A percentile compares a stretch with the other conserved stretches of the same genome.
Evolutionary conservation across 2,888 invertebrate species (phyloP).

Genomic region (Drosophila neutralis): DNA sequence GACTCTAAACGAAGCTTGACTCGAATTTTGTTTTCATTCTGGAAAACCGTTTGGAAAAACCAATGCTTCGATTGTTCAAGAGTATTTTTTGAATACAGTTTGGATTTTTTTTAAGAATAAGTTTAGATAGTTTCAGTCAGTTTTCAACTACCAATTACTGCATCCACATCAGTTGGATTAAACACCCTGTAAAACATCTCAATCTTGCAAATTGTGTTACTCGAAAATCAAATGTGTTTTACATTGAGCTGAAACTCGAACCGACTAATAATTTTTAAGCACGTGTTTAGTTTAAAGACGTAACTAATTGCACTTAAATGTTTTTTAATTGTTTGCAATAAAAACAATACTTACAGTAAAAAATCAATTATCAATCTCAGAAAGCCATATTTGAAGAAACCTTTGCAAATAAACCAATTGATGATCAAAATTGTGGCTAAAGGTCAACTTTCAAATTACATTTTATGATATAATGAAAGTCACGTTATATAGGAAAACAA

Average conservation of each 20-base stretch:
- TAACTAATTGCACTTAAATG: not conserved
- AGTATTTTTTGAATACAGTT: too few relatives aligned
- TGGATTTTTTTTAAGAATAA: too few relatives aligned
- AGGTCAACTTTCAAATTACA: not conserved
- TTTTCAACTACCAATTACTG: not conserved
- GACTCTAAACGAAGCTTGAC: not conserved
- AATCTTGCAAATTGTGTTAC: not conserved
- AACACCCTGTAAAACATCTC: not conserved
- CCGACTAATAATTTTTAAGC: not conserved
- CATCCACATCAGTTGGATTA: not conserved
- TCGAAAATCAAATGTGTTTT: not conserved
- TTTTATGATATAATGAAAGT: not conserved
- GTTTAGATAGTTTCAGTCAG: not conserved
- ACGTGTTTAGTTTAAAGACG: not conserved
- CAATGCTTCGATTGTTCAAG: too few relatives aligned
- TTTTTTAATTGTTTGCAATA: not conserved
- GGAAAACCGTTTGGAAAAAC: too few relatives aligned
- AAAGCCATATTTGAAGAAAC: not conserved
- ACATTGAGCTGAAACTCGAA: not conserved
- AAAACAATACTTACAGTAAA: not conserved
- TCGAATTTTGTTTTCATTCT: not conserved
- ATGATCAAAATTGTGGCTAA: not conserved
- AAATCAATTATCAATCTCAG: not conserved
- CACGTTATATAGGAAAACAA: too few relatives aligned
- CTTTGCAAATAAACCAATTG: not conserved